phyloP scores from a whole-genome alignment of 2,113 vertebrate species.

The Megaceryle maxima region DNA sequence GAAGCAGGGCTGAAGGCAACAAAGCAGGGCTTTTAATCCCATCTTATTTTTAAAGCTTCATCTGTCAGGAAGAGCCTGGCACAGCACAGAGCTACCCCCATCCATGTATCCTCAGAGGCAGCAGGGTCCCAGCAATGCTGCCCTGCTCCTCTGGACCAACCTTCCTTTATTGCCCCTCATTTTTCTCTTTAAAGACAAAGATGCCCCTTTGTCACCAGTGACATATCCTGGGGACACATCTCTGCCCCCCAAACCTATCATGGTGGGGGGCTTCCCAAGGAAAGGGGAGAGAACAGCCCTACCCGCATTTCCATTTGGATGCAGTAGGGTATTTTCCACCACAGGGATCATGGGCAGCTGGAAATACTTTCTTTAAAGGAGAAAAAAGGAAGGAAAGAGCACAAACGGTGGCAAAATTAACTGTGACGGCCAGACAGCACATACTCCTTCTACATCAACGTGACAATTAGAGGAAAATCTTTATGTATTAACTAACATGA shows the following conservation, averaged over 20 bases:
- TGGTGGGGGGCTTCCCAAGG: neutral
- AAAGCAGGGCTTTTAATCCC: neutral
- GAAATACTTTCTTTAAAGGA: neutral
- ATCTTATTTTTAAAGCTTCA: neutral
- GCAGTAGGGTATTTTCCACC: neutral
- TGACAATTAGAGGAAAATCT: conserved; percentile 22
- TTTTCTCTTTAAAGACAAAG: neutral
- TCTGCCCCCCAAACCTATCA: rapidly evolving
- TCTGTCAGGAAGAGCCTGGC: neutral
- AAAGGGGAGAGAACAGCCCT: neutral
- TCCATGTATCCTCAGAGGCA: neutral
- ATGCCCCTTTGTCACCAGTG: neutral
- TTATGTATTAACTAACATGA: neutral
- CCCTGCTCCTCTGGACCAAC: neutral
- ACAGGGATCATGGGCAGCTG: neutral
- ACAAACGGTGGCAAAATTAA: conserved; percentile 18
- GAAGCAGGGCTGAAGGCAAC: neutral
- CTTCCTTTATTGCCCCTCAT: neutral
- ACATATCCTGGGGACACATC: neutral
- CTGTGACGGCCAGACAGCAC: neutral
- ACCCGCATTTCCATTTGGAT: neutral
- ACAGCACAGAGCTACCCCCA: neutral
- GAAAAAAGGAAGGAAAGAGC: neutral
- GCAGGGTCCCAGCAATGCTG: rapidly evolving
- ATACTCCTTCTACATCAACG: neutral